Percentiles rank a stretch among this genome's conserved stretches.
These are phyloP conservation scores for Tauraco erythrolophus DNA, from an alignment of 2,113 vertebrate genomes.

Conservation along the genomic window DNA sequence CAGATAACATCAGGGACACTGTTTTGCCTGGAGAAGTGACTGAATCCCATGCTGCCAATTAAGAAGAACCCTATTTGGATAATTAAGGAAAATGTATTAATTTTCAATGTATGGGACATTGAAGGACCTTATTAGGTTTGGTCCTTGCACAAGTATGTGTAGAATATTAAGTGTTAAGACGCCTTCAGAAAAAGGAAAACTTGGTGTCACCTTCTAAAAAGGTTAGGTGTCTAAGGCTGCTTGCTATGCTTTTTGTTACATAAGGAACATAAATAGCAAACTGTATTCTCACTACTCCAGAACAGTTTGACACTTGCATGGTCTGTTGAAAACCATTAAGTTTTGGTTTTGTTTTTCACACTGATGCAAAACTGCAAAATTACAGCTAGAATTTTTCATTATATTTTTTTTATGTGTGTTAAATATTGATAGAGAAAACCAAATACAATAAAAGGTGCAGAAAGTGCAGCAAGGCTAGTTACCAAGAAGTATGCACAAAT, in stretches of 20 bases:
- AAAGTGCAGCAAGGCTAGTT: neutral
- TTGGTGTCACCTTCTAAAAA: neutral
- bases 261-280: neutral
- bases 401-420: neutral
- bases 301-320: neutral
- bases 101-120: neutral
- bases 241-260: neutral
- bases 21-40: neutral
- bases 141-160: neutral
- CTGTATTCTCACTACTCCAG: neutral
- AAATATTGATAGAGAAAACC: neutral
- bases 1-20: neutral
- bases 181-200: neutral
- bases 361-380: neutral
- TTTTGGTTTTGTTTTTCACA: neutral
- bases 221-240: neutral
- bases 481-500: neutral
- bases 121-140: neutral
- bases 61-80: neutral
- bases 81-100: neutral
- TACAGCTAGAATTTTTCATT: neutral
- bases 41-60: neutral
- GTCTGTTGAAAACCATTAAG: neutral
- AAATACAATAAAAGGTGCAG: neutral
- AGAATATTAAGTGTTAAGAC: neutral